Base-by-base conservation (phyloP, 2,888 invertebrate species). In the Leptopilina syphax region DNA sequence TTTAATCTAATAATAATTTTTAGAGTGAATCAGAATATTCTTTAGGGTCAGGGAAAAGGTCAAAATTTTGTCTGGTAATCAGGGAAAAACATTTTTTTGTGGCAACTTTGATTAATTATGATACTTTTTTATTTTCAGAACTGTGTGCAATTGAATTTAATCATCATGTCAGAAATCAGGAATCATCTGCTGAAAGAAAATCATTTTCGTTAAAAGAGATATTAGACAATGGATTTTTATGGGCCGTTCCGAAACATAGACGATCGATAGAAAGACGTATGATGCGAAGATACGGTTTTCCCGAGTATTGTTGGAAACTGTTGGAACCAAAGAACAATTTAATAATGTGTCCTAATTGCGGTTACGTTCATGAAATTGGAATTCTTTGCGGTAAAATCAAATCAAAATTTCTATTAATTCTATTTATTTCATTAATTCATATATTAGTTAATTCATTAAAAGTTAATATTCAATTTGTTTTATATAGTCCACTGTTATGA, bases 221-320 rank as follows among this genome's bases (percentile, higher is more conserved):
- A 18, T 91, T 96, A 73, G 95, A 95, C 0, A 95, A 96, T 92
- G 96, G 96, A 2, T 94, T 97, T 83, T 90, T 98, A 27, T 95
- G 96, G 94, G 98, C 95, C 76, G 97, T 96, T 1, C 98, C 97
- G 0, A 96, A 96, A 89, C 93, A 93, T 83, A 93, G 98, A 85
- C 93, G 97, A 85, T 94, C 96, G 0, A 84, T 97, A 66, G 98
- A 98, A 89, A 95, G 93, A 89, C 93, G 97, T 81, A 91, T 93
- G 85, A 95, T 94, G 67, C 93, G 97, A 70, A 96, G 95, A 92
- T 97, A 94, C 91, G 97, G 97, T 0, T 84, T 89, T 65, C 94
- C 95, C 0, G 93, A 95, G 0, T 95, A 95, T 90, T 91, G 94
- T 12, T 94, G 94, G 93, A 97, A 97, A 92, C 94, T 95, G 82